Base-by-base conservation (phyloP, 1,140 invertebrate genomes). In the Drosophila ohnishii region DNA sequence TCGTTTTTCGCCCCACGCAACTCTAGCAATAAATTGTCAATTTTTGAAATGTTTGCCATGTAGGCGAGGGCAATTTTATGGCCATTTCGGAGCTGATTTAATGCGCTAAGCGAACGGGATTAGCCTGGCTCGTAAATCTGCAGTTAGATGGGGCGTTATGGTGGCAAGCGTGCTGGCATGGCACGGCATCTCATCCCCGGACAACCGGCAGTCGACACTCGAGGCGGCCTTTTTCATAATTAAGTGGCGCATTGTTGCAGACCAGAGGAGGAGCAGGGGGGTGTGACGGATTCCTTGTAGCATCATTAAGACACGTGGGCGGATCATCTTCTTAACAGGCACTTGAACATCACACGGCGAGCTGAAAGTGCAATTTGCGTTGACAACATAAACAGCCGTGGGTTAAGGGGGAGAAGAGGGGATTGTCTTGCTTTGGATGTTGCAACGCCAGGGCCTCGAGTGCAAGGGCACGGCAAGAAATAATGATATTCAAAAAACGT, bases 341-440 rank as follows among this genome's bases (percentile, higher is more conserved):
- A 86, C 83, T 86, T 88, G 83, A 88, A 88, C 83, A 87, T 88
- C 79, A 87, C 72, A 87, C 75, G 76, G 63, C 75, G 73, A 83
- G 74, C 74, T 67, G 80, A 78, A 79, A 76, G 73, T 83, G 84
- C 83, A 87, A 87, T 88, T 87, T 87, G 75, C 66, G 75, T 82
- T 78, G 72, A 71, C 82, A 82, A 75, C 75, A 78, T 59, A 76
- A 77, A 60, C 78, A 61, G 56, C 61, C 53, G 13, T 42, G 40
- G 69, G 53, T 34, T 16, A 44, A 3, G 22, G 10, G 40, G 16
- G 10, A 19, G 22, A 28, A 3, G 19, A 6, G 30, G 62, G 42
- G 58, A 14, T 16, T 11, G 58, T 47, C 8, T 28, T 16, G 50
- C 59, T 51, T 44, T 34, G 42, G 14, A 48, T 40, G 51, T 70